These are phyloP conservation scores for Emesis furor DNA, from an alignment of 2,888 invertebrate genomes.

Conservation along the genomic window DNA sequence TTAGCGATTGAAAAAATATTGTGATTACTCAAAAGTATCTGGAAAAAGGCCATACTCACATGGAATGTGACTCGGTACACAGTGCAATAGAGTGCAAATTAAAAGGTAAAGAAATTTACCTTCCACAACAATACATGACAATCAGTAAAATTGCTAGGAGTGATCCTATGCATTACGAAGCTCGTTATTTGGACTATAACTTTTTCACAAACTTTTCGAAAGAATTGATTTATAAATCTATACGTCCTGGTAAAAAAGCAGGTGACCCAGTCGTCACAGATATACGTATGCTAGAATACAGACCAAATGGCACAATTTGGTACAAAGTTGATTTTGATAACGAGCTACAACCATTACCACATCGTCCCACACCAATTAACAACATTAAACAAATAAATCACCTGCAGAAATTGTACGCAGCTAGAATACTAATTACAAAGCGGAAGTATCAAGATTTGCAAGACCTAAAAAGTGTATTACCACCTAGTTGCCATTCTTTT, in stretches of 20 bases:
- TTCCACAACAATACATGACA: slow-evolving; percentile 72
- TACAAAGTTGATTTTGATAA: slow-evolving; percentile 11
- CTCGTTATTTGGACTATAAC: slow-evolving; percentile 21
- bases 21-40: slow-evolving; percentile 12
- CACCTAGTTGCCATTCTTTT: slow-evolving; percentile 69
- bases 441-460: slow-evolving; percentile 72
- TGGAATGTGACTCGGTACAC: slow-evolving; percentile 47
- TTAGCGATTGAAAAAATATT: slow-evolving; percentile 8
- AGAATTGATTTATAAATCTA: slow-evolving; percentile 41
- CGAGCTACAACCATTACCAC: slow-evolving; percentile 9
- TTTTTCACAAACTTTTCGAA: slow-evolving; percentile 27
- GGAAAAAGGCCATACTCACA: neutral
- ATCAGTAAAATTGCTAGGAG: slow-evolving; percentile 50
- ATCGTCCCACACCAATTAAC: neutral
- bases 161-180: slow-evolving; percentile 33
- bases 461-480: slow-evolving; percentile 72
- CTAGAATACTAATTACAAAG: slow-evolving; percentile 67
- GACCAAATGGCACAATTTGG: slow-evolving; percentile 9
- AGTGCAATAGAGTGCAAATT: slow-evolving; percentile 75
- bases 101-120: slow-evolving; percentile 70
- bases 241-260: slow-evolving; percentile 51
- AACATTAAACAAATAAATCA: slow-evolving; percentile 2
- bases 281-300: slow-evolving; percentile 26
- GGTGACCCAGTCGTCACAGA: slow-evolving; percentile 49
- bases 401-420: slow-evolving; percentile 25